Base-by-base conservation (phyloP, 2,113 vertebrate species). In the Tragelaphus buxtoni region DNA sequence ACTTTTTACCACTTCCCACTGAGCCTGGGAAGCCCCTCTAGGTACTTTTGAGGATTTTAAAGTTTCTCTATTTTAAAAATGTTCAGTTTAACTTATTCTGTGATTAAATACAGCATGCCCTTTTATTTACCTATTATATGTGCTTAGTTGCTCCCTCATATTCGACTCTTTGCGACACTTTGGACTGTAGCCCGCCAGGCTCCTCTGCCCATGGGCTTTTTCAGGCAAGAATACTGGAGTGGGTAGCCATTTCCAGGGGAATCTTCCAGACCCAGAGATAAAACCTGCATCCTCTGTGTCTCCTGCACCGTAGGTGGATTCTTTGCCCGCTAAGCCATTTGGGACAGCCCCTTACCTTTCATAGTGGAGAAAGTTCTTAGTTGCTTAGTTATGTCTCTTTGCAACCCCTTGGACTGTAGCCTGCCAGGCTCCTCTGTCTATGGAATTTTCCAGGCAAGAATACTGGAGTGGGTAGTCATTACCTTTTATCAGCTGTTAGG, bases 71-170 rank as follows among this genome's bases (percentile, higher is more conserved):
- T 72, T 84, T 18, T 32, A 61, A 92, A 77, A 94, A 56, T 4
- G 32, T 12, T 20, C 12, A 80, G n/a, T 92, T 95, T 90, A 65
- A 90, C 90, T 94, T 97, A 56, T 87, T 90, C 49, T 79, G 20
- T 82, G 35, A 28, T 85, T 10, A 82, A 61, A 94, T 76, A 88
- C 28, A 69, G 61, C 32, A n/a, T 77, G 17, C 32, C 10, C 91
- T 96, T 81, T 94, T 76, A 56, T 61, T 95, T 42, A 90, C 39
- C 39, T 80, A 72, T 95, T 61, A 51, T 79, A 80, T 22, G 35
- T 39, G 65, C 35, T 39, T 39, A 69, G 63, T 35, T 8, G 0
- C 32, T 69, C 63, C 20, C 32, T 35, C 63, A 69, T 69, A 12
- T 39, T 24, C 1, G 18, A 39, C 65, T 72, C 35, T 69, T 69